Evolutionary conservation across 2,888 invertebrate genomes (phyloP), one percentile per base, ranked within the genome.

Genomic region (Osmoderma eremita): DNA sequence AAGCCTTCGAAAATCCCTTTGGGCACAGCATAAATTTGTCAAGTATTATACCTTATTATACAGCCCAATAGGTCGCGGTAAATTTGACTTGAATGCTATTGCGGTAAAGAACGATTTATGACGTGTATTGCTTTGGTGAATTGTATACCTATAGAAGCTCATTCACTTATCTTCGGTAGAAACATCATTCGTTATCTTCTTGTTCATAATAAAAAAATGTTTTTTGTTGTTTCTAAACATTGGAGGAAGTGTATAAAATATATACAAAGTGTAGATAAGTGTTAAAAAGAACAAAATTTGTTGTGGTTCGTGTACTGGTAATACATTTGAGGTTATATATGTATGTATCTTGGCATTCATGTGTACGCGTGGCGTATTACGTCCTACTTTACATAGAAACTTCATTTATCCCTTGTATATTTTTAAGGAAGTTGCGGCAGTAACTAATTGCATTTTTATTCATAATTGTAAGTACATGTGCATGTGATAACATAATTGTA

Each of bases 11-110:
- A 49, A 61, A 64, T 67, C 58, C 54, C 48, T 63, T 63, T 69
- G 70, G 69, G 71, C 71, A 70, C 45, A 17, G 72, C 71, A 70
- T 74, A 77, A 76, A 78, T 78, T 78, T 77, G 78, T 78, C 78
- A 76, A 75, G 73, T 74, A 73, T 58, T 68, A 30, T 61, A 58
- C 67, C 58, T 50, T 49, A 61, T 61, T 61, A 45, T 45, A 18
- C 45, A 6, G 12, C n/a, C 8, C 48, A 20, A 48, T 48, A 18
- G 10, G 10, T 30, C 10, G 48, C 17, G n/a, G 48, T 48, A 48
- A 48, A 48, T 48, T 42, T 48, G 12, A 45, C 42, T 45, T 61
- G 36, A 30, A 30, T 48, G 17, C 41, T 18, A 17, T 3, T 15
- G 15, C 15, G 17, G 4, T 17, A 45, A 17, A 45, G 45, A 17